phyloP scores from a whole-genome alignment of 2,888 invertebrate species.

The Dichetophora obliterata region DNA sequence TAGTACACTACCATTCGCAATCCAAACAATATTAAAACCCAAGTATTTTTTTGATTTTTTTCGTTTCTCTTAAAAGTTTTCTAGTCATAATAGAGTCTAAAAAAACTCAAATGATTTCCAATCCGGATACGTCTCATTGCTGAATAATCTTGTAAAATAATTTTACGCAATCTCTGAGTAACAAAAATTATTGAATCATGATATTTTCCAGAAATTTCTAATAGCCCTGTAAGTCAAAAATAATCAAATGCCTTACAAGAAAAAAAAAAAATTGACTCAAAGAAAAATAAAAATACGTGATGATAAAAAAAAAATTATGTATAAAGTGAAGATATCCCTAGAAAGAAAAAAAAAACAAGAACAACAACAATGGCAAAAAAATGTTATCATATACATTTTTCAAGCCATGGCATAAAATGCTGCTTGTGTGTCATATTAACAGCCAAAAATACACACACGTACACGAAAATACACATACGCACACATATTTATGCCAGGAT shows the following conservation, averaged over 20 bases:
- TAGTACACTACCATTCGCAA: no score
- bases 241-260: background rate
- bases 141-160: no score
- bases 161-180: no score
- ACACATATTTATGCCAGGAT: conserved; percentile 38
- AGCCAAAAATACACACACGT: conserved; percentile 37
- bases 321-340: background rate
- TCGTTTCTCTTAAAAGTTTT: no score
- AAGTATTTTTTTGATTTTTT: no score
- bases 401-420: conserved; percentile 28
- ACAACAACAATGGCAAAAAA: conserved; percentile 36
- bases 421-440: conserved; percentile 33
- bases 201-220: no score
- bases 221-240: background rate
- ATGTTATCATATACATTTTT: conserved; percentile 22
- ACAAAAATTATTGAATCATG: background rate
- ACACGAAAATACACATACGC: conserved; percentile 43
- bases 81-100: no score
- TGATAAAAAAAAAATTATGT: conserved; percentile 30
- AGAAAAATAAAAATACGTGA: background rate
- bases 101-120: no score
- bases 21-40: no score
- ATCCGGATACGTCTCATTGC: no score
- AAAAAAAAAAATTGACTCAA: background rate
- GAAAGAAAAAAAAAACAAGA: conserved; percentile 27